Base-by-base conservation (phyloP, 2,113 vertebrate genomes). In the Aphyosemion australe region DNA sequence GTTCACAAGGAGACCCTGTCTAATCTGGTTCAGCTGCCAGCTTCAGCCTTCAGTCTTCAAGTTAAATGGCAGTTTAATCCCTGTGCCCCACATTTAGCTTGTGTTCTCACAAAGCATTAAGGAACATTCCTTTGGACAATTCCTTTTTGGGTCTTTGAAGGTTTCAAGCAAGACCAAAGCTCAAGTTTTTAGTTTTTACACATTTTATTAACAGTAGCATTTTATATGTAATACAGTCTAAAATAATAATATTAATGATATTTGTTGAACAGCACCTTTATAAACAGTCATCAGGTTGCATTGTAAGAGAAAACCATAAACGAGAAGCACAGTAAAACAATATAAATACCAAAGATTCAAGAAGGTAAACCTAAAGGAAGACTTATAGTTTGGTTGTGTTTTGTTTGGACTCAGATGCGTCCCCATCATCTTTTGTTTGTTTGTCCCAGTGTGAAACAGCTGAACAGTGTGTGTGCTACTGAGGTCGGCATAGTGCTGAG, bases 21-120 rank as follows among this genome's bases (percentile, higher is more conserved):
- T 79, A 71, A 74, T 72, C 69, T 61, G 54, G 18, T 12, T 19
- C 53, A 32, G 59, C 49, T 61, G 66, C 68, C 54, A 51, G n/a
- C 21, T 31, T 31, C 11, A 26, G 63, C 71, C 41, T 3, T 12
- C 12, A 13, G 41, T 13, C 41, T 42, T 42, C 41, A 42, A 12
- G 41, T 42, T 39, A 43, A 18, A 1, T 69, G 57, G 65, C 15
- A 16, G 14, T 41, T 61, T 49, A 69, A 57, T 59, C 59, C 73
- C 20, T 2, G 0, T 20, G 3, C 14, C 8, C 42, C 56, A 78
- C 21, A 66, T 72, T 59, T 46, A 52, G 47, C 59, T 48, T 41
- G 34, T 58, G 55, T 72, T 50, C 21, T 10, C 64, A 54, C 15
- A 45, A 19, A 0, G 15, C 8, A 10, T 72, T n/a, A 41, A 39